Evolutionary conservation across 2,797 vertebrate species (phyloP).

Genomic region (Crenichthys baileyi): DNA sequence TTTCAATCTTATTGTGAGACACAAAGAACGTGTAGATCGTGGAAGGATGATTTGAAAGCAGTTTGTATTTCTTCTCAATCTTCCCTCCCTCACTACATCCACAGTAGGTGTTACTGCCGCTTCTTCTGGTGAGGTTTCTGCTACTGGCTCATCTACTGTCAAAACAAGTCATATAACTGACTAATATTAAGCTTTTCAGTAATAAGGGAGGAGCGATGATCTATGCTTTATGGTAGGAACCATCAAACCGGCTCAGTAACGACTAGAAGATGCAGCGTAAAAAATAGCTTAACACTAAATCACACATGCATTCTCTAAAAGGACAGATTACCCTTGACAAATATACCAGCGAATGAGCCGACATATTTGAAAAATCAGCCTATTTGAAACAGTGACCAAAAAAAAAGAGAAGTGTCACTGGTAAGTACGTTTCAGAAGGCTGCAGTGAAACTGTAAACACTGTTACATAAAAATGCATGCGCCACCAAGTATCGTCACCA

Average conservation of each 20-base stretch:
- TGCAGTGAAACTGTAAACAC: slow-evolving; percentile 8
- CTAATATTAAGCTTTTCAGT: slow-evolving; percentile 21
- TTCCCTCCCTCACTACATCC: slow-evolving; percentile 25
- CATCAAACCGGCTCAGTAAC: slow-evolving; percentile 15
- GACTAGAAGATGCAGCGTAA: slow-evolving; percentile 24
- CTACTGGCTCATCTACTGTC: slow-evolving; percentile 59
- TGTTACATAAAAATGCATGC: background rate
- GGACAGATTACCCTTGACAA: slow-evolving; percentile 4
- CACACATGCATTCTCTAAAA: background rate
- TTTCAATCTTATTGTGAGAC: background rate
- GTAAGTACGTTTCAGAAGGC: slow-evolving; percentile 7
- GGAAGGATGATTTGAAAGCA: background rate
- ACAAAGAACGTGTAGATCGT: background rate
- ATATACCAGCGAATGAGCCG: slow-evolving; percentile 16
- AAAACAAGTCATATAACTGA: slow-evolving; percentile 37
- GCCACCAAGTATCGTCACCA: background rate
- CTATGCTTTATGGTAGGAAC: slow-evolving; percentile 27
- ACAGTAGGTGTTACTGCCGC: slow-evolving; percentile 45
- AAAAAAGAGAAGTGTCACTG: slow-evolving; percentile 14
- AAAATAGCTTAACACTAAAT: background rate
- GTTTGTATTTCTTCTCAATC: slow-evolving; percentile 16
- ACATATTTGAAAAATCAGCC: slow-evolving; percentile 14
- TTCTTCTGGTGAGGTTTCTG: slow-evolving; percentile 46
- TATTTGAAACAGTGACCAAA: background rate
- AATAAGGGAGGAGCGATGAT: background rate